Conservation (phyloP, 2,888 invertebrate species). For the Baccha elongata region DNA sequence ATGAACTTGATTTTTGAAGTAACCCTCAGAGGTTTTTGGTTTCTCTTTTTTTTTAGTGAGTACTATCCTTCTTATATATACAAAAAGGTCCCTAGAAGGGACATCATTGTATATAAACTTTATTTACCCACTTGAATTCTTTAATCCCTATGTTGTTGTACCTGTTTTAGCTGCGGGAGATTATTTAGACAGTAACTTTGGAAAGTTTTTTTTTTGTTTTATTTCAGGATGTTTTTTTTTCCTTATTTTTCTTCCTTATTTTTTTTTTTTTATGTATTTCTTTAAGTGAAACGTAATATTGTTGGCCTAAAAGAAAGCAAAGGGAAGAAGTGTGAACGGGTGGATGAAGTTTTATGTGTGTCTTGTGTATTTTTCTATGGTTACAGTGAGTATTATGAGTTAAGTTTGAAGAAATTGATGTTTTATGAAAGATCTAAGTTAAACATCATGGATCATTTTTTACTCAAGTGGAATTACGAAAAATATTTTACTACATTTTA, state of each 20-base stretch:
- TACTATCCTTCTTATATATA: slow-evolving; percentile 61
- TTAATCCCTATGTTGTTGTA: slow-evolving; percentile 70
- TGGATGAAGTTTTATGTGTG: slow-evolving; percentile 21
- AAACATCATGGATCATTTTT: slow-evolving; percentile 5
- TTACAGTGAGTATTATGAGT: background rate
- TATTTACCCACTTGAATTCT: slow-evolving; percentile 73
- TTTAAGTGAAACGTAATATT: slow-evolving; percentile 30
- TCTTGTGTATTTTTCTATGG: background rate
- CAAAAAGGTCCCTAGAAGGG: slow-evolving; percentile 67
- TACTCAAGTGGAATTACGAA: slow-evolving; percentile 2
- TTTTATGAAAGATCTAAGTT: slow-evolving; percentile 9
- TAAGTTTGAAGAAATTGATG: background rate
- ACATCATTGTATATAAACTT: slow-evolving; percentile 72
- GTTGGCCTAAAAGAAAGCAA: slow-evolving; percentile 29
- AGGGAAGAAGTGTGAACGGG: slow-evolving; percentile 6
- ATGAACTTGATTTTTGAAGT: slow-evolving; percentile 73
- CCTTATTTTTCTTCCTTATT: background rate
- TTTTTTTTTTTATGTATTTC: slow-evolving; percentile 5
- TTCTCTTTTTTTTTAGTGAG: slow-evolving; percentile 10
- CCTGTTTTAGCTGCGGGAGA: slow-evolving; percentile 72
- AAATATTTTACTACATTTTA: slow-evolving; percentile 4
- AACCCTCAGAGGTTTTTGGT: slow-evolving; percentile 67
- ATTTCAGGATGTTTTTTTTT: background rate
- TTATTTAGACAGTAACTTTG: slow-evolving; percentile 71
- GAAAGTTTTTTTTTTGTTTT: slow-evolving; percentile 25